Conservation (phyloP, 2,113 vertebrate species). For the Phycodurus eques region DNA sequence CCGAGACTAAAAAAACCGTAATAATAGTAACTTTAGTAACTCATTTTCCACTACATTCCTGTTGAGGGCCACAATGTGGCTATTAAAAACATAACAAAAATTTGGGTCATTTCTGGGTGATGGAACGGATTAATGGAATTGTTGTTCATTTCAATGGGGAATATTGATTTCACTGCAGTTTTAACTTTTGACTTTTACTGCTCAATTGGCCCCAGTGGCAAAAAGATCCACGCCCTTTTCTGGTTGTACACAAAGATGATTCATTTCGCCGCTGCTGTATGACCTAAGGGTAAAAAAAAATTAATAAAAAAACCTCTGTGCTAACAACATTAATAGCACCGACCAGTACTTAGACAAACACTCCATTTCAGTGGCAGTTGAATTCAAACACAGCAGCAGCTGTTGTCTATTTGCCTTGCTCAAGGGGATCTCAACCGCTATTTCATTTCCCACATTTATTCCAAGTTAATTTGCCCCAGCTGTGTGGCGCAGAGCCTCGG, state of each 20-base stretch:
- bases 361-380: constrained; percentile 3
- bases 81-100: no score
- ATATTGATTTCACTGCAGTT: not conserved
- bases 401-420: constrained; percentile 20
- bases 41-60: no score
- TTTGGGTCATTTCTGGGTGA: no score
- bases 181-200: not conserved
- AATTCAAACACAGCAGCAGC: constrained; percentile 24
- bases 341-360: not conserved
- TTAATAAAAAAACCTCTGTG: not conserved
- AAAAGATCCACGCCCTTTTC: not conserved
- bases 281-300: not conserved
- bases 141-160: not conserved
- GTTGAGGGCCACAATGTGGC: no score
- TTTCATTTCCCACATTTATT: constrained; percentile 1
- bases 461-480: not conserved
- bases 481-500: not conserved
- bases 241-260: not conserved
- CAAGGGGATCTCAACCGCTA: constrained; percentile 6
- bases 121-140: no score
- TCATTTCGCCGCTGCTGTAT: not conserved
- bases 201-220: not conserved
- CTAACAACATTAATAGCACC: not conserved
- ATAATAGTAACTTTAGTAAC: no score
- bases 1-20: no score